Conservation (phyloP, 2,888 invertebrate species). For the Leucophenga montana region DNA sequence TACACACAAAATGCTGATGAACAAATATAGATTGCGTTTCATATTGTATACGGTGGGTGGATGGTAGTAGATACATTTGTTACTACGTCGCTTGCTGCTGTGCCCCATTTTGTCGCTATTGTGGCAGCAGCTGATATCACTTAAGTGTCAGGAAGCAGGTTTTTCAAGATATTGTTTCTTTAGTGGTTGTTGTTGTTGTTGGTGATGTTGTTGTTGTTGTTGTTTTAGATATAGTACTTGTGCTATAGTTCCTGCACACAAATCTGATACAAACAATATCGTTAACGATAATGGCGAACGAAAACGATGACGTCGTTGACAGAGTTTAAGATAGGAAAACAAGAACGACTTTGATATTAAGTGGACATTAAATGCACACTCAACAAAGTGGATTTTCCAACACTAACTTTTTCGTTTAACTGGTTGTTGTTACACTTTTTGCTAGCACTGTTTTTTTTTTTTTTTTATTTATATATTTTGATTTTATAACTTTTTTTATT, state of each 20-base stretch:
- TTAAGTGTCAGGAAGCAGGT: constrained; percentile 19
- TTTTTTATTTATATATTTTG: constrained; percentile 29
- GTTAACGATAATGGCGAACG: constrained; percentile 6
- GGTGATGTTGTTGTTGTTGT: not conserved
- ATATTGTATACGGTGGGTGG: constrained; percentile 37
- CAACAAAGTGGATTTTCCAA: constrained; percentile 4
- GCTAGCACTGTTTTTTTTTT: constrained; percentile 6
- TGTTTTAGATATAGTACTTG: not conserved
- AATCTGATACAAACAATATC: not conserved
- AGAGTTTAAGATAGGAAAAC: no score
- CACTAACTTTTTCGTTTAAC: constrained; percentile 34
- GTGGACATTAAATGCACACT: constrained; percentile 44
- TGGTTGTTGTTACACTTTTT: not conserved
- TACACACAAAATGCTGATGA: constrained; percentile 65
- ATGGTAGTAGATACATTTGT: constrained; percentile 29
- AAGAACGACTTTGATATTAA: constrained; percentile 20
- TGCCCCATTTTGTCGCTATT: constrained; percentile 1
- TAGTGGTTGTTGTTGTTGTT: constrained; percentile 29
- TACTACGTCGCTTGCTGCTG: constrained; percentile 30
- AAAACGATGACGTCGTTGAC: constrained; percentile 13
- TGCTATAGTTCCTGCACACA: no score
- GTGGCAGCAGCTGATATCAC: constrained; percentile 12
- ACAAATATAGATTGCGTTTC: constrained; percentile 46
- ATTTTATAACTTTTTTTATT: constrained; percentile 41
- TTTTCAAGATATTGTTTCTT: constrained; percentile 14